These are phyloP conservation scores for Notothenia rossii DNA, from an alignment of 2,113 vertebrate genomes.

Conservation along the genomic window DNA sequence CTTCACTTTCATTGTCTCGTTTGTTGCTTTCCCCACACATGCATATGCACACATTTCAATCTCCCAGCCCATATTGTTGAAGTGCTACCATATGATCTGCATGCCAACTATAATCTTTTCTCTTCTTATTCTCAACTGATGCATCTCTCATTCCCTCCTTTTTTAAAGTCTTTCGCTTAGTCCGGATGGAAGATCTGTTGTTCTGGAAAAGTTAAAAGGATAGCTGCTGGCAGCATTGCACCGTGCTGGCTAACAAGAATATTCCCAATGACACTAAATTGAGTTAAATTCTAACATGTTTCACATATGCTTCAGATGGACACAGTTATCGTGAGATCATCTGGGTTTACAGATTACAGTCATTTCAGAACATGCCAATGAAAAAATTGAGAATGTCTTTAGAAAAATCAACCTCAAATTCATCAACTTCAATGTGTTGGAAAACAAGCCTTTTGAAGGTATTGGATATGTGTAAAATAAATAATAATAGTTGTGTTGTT, in stretches of 20 bases:
- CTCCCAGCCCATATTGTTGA: constrained; percentile 27
- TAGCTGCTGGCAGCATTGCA: background rate
- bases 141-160: constrained; percentile 24
- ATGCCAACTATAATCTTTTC: constrained; percentile 47
- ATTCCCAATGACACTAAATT: background rate
- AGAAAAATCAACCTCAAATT: too few relatives aligned
- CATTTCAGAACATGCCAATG: background rate
- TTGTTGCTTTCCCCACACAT: constrained; percentile 11
- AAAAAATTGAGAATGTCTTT: too few relatives aligned
- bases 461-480: too few relatives aligned
- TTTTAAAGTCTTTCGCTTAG: constrained; percentile 20
- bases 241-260: background rate
- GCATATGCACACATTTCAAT: background rate
- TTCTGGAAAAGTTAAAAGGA: constrained; percentile 13
- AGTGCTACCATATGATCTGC: constrained; percentile 40
- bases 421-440: too few relatives aligned
- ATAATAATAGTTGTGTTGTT: too few relatives aligned
- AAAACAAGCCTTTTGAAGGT: too few relatives aligned
- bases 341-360: constrained; percentile 2
- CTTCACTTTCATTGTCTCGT: constrained; percentile 6
- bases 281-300: constrained; percentile 18
- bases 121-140: constrained; percentile 30
- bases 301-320: constrained; percentile 42
- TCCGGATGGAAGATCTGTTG: constrained; percentile 36
- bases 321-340: constrained; percentile 14